Evolutionary conservation across 2,888 invertebrate genomes (phyloP).

Genomic region (Augiades crinisus): DNA sequence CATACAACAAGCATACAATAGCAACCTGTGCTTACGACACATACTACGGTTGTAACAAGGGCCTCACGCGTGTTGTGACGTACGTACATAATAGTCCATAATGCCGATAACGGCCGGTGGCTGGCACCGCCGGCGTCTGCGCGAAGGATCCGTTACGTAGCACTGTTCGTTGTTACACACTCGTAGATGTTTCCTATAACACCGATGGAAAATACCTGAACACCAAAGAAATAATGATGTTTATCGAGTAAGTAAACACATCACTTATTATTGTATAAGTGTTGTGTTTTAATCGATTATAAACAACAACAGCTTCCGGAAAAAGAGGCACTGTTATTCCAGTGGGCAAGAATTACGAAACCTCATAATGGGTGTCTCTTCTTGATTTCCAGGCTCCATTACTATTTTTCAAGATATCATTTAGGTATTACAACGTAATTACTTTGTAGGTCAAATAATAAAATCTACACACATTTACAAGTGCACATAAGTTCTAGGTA

Average conservation of each 20-base stretch:
- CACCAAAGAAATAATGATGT: neutral
- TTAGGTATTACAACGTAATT: too few relatives aligned
- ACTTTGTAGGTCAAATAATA: too few relatives aligned
- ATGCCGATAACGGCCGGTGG: constrained; percentile 56
- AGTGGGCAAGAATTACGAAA: too few relatives aligned
- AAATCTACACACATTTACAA: too few relatives aligned
- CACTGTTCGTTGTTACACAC: constrained; percentile 5
- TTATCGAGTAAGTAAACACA: neutral
- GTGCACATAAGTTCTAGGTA: too few relatives aligned
- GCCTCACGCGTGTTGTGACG: constrained; percentile 14
- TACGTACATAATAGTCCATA: constrained; percentile 23
- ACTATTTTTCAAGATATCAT: too few relatives aligned
- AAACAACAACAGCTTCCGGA: too few relatives aligned
- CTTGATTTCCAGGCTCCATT: too few relatives aligned
- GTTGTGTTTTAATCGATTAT: too few relatives aligned
- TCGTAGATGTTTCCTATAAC: constrained; percentile 26
- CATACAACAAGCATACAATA: neutral
- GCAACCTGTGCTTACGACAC: constrained; percentile 1
- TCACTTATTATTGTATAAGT: too few relatives aligned
- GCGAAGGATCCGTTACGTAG: constrained; percentile 41
- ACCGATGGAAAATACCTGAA: constrained; percentile 30
- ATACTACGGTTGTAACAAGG: constrained; percentile 11
- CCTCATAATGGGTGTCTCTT: too few relatives aligned
- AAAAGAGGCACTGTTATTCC: too few relatives aligned
- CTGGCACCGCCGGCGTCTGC: constrained; percentile 62